A percentile compares a stretch with the other conserved stretches of the same genome.
Evolutionary conservation across 1,140 invertebrate species (phyloP).

Genomic region (Conus betulinus): DNA sequence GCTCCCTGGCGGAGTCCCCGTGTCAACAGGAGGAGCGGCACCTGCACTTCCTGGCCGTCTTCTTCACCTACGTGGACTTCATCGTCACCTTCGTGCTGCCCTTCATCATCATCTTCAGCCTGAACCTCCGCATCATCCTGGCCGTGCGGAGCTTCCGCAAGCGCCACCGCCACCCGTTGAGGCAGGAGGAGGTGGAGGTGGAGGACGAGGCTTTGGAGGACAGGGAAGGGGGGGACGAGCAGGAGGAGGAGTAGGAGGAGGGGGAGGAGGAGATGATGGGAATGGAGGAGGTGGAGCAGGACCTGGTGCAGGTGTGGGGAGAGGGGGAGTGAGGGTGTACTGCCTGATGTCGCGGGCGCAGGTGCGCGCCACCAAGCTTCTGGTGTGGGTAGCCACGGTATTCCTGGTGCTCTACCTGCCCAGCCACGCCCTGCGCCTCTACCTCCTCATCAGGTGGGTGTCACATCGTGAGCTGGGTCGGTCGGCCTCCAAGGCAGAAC

Average conservation of each 20-base stretch:
- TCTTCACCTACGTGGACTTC: slow-evolving; percentile 79
- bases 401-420: slow-evolving; percentile 88
- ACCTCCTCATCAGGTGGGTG: slow-evolving; percentile 62
- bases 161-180: slow-evolving; percentile 36
- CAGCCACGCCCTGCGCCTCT: slow-evolving; percentile 72
- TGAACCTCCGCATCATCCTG: slow-evolving; percentile 74
- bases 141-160: slow-evolving; percentile 52
- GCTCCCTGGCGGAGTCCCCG: slow-evolving; percentile 22
- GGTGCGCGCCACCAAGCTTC: slow-evolving; percentile 86
- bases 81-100: slow-evolving; percentile 79
- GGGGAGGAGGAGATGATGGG: neutral
- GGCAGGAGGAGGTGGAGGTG: neutral
- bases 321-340: neutral
- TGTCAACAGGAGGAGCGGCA: slow-evolving; percentile 37
- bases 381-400: slow-evolving; percentile 87
- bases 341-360: slow-evolving; percentile 77
- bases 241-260: neutral
- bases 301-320: neutral
- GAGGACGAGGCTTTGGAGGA: neutral
- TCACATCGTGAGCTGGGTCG: too few relatives aligned
- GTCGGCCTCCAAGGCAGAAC: too few relatives aligned
- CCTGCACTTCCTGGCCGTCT: slow-evolving; percentile 75
- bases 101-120: slow-evolving; percentile 78
- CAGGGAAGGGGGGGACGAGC: neutral
- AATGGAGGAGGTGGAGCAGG: neutral